These are phyloP conservation scores for Naja naja DNA, from an alignment of 2,113 vertebrate species.

Conservation along the genomic window DNA sequence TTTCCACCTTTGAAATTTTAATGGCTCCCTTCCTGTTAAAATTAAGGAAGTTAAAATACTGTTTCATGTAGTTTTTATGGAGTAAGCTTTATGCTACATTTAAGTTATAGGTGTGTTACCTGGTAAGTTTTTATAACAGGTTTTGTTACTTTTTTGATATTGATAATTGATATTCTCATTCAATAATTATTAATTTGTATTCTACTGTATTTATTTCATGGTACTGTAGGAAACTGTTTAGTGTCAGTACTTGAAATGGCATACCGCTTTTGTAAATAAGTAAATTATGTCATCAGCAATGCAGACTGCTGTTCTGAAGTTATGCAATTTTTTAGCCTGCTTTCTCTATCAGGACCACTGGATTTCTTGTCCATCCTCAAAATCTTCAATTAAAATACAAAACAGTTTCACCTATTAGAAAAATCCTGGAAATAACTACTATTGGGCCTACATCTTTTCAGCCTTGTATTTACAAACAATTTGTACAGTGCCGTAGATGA, in stretches of 20 bases:
- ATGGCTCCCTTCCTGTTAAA: neutral
- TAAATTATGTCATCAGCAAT: neutral
- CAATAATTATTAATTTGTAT: neutral
- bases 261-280: neutral
- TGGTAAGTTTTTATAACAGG: neutral
- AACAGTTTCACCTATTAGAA: neutral
- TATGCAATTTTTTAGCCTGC: neutral
- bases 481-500: rapidly evolving
- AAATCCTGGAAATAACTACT: neutral
- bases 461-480: neutral
- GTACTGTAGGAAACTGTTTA: neutral
- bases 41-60: neutral
- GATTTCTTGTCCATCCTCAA: neutral
- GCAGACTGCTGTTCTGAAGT: neutral
- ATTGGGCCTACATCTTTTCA: neutral
- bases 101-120: neutral
- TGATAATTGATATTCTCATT: neutral
- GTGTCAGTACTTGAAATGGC: neutral
- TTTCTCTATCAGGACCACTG: neutral
- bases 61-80: neutral
- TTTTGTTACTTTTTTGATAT: neutral
- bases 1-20: neutral
- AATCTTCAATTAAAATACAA: neutral
- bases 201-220: neutral
- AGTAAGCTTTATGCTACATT: neutral